Evolutionary conservation across 2,888 invertebrate species (phyloP).

Genomic region (Nephrotoma flavescens): DNA sequence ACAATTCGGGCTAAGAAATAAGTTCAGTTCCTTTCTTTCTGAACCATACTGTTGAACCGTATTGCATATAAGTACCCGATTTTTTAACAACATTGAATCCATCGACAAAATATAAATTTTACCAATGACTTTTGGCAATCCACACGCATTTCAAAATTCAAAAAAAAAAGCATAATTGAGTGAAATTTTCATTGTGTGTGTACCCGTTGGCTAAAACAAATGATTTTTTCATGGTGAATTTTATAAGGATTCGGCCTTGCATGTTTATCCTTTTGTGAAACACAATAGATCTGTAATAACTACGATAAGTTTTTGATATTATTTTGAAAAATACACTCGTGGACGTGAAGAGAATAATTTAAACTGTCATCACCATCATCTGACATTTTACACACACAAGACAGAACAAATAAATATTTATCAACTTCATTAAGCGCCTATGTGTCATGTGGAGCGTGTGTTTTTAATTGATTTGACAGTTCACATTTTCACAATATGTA

Average conservation of each 20-base stretch:
- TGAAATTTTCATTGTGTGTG: background rate
- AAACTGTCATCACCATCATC: constrained; percentile 36
- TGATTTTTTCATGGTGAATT: background rate
- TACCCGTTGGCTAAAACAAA: background rate
- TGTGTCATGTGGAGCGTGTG: no score
- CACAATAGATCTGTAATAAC: constrained; percentile 59
- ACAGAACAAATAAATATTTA: background rate
- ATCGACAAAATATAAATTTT: background rate
- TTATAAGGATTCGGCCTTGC: constrained; percentile 25
- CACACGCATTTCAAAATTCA: background rate
- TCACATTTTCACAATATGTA: no score
- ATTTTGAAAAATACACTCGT: constrained; percentile 75
- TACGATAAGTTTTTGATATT: constrained; percentile 68
- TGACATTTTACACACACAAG: constrained; percentile 25
- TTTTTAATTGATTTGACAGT: no score
- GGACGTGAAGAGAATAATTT: constrained; percentile 66
- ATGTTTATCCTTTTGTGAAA: constrained; percentile 40
- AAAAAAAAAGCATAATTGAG: background rate
- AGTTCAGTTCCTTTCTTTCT: no score
- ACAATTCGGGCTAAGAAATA: no score
- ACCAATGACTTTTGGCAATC: background rate
- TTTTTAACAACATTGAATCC: no score
- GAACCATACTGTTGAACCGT: no score
- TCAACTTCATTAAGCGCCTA: no score
- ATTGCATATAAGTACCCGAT: no score